Base-by-base conservation (phyloP, 2,888 invertebrate genomes). In the Dryococelus australis region DNA sequence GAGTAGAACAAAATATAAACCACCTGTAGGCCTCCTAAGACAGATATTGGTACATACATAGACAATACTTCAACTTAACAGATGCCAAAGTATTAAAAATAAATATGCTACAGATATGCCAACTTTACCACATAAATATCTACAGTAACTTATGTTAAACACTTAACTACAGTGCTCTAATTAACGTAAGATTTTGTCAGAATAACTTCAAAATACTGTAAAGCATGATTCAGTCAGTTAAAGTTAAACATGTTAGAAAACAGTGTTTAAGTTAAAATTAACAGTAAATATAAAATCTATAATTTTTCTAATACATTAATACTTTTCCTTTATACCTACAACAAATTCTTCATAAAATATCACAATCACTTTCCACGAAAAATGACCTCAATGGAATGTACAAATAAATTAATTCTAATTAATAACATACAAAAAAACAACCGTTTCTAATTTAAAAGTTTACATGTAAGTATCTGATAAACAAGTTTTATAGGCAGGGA, bases 361-460 rank as follows among this genome's bases (percentile, higher is more conserved):
- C 65, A 65, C 65, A 86, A 78, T 26, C 27, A n/a, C 16, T 26
- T 85, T n/a, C 28, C 78, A 9, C 10, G 16, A 24, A 13, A 84
- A 84, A 43, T 43, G 35, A 35, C 9, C 0, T 47, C 43, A 43
- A n/a, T 47, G 85, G 26, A 85, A 51, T 85, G 43, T 85, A 43
- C 9, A 47, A 43, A 65, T 26, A n/a, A 51, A 85, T 26, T 28
- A 47, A 51, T 28, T 51, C 20, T 28, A 65, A 26, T 51, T 28
- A n/a, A 85, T 10, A 86, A 24, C n/a, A 79, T 5, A 65, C 27
- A 65, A 26, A 85, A 85, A 35, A 85, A 27, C 9, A 85, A 85
- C 26, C 0, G 28, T 65, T 26, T 85, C 26, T 26, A 85, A 43
- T 51, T 51, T 51, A 12, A 51, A 20, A 16, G 12, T 51, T 51